phyloP scores from a whole-genome alignment of 2,888 invertebrate genomes.

The Lycia hirtaria region DNA sequence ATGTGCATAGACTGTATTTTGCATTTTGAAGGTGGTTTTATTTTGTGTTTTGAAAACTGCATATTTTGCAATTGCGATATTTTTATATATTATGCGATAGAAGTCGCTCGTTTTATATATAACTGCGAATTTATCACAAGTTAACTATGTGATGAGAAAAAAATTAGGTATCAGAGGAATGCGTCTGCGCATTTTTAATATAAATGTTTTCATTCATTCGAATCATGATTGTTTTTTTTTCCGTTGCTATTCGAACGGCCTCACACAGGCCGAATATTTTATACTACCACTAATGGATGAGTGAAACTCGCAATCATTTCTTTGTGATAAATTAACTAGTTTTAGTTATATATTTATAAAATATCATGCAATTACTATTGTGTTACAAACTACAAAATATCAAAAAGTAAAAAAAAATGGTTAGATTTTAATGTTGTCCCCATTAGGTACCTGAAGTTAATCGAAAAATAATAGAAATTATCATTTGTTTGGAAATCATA shows the following conservation, averaged over 20 bases:
- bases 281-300: constrained; percentile 42
- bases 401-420: constrained; percentile 38
- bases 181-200: constrained; percentile 22
- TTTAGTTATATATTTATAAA: constrained; percentile 37
- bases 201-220: constrained; percentile 15
- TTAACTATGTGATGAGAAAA: constrained; percentile 40
- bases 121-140: constrained; percentile 55
- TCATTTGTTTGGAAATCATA: constrained; percentile 35
- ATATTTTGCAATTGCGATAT: constrained; percentile 62
- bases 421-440: constrained; percentile 64
- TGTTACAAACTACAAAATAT: constrained; percentile 27
- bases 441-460: constrained; percentile 79
- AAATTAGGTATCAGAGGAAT: constrained; percentile 21
- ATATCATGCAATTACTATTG: constrained; percentile 32
- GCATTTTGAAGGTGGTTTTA: constrained; percentile 76
- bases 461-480: constrained; percentile 51
- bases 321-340: constrained; percentile 49
- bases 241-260: constrained; percentile 28
- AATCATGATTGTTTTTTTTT: constrained; percentile 28
- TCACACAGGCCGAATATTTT: constrained; percentile 39
- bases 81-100: constrained; percentile 41
- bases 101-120: constrained; percentile 37
- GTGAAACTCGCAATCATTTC: constrained; percentile 44
- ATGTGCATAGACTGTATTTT: constrained; percentile 78
- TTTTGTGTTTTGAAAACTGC: constrained; percentile 56